phyloP scores from a whole-genome alignment of 2,113 vertebrate species.

The Cygnus atratus region DNA sequence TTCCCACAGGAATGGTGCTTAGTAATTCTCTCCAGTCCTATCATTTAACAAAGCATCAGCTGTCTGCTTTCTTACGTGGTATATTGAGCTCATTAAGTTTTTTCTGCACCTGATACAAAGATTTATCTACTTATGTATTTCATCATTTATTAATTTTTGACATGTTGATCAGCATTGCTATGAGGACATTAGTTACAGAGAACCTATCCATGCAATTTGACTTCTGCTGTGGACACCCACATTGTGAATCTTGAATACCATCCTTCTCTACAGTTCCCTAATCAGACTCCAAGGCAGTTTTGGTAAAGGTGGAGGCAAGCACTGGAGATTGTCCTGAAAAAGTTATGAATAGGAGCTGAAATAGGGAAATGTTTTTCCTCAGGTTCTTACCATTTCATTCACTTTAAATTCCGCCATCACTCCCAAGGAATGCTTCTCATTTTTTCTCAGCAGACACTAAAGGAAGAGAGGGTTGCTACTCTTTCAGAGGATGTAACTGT shows the following conservation, averaged over 20 bases:
- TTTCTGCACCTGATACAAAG: neutral
- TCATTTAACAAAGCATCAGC: neutral
- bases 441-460: neutral
- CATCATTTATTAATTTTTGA: neutral
- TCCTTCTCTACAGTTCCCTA: neutral
- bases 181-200: neutral
- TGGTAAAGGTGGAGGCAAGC: neutral
- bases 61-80: neutral
- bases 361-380: neutral
- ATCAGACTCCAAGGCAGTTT: neutral
- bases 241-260: neutral
- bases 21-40: neutral
- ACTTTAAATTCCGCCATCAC: neutral
- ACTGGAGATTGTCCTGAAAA: neutral
- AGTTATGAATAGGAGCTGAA: neutral
- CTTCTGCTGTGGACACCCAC: neutral
- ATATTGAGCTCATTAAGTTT: neutral
- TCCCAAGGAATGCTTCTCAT: neutral
- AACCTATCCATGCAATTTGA: neutral
- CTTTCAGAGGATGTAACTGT: neutral
- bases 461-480: neutral
- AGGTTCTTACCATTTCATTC: neutral
- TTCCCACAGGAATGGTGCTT: neutral
- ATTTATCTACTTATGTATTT: neutral
- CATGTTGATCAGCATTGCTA: neutral